These are phyloP conservation scores for Propithecus coquereli DNA, from an alignment of 2,113 vertebrate genomes.

Conservation along the genomic window DNA sequence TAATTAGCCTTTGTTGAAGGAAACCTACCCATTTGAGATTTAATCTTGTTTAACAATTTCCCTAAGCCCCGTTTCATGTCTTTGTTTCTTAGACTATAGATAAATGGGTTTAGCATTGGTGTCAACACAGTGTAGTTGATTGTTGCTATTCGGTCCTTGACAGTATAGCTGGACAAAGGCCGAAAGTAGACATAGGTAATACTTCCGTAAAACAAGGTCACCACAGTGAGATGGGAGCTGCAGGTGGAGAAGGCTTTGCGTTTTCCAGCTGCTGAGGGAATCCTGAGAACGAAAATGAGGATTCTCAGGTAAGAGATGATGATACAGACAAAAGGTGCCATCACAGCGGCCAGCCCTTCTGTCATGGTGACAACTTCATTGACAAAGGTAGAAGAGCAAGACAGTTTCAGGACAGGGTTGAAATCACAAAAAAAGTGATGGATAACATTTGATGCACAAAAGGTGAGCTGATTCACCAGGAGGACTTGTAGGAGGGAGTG, in stretches of 20 bases:
- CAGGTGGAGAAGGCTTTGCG: constrained; percentile 70
- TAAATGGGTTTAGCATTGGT: constrained; percentile 67
- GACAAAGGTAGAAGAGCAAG: constrained; percentile 51
- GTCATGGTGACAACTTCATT: constrained; percentile 34
- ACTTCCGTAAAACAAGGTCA: constrained; percentile 66
- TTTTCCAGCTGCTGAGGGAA: constrained; percentile 49
- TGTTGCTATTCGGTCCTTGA: constrained; percentile 40
- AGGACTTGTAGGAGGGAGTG: constrained; percentile 47
- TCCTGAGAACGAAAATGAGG: constrained; percentile 21
- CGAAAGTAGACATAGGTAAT: constrained; percentile 60
- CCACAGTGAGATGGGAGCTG: constrained; percentile 67
- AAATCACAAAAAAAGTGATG: constrained; percentile 66
- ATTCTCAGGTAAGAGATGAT: constrained; percentile 58
- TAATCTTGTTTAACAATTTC: constrained; percentile 17
- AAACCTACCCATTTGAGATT: neutral
- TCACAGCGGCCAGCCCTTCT: constrained; percentile 33
- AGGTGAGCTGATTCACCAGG: constrained; percentile 32
- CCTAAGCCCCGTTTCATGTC: constrained; percentile 60
- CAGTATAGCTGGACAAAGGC: constrained; percentile 27
- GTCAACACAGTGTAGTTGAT: constrained; percentile 61
- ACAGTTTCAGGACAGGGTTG: constrained; percentile 54
- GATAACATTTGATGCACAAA: constrained; percentile 59
- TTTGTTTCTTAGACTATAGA: constrained; percentile 73
- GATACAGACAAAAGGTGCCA: constrained; percentile 50
- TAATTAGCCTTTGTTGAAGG: neutral